These are phyloP conservation scores for Pristionchus japonicus DNA, from an alignment of 2,888 invertebrate genomes.

Conservation along the genomic window DNA sequence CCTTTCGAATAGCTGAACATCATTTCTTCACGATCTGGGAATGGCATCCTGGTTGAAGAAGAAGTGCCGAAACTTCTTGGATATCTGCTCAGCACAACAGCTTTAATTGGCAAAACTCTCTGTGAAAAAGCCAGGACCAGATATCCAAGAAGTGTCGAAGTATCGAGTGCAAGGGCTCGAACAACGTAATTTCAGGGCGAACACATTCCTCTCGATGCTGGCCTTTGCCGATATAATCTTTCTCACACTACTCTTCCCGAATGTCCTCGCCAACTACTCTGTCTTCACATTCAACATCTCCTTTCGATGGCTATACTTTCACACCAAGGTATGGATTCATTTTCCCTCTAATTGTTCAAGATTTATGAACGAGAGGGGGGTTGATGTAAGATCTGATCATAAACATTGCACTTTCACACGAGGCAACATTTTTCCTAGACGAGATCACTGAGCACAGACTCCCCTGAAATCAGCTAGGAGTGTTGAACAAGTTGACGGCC, in stretches of 20 bases:
- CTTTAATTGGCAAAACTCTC: no score
- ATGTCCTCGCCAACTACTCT: constrained; percentile 71
- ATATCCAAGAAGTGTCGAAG: no score
- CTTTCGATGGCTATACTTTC: constrained; percentile 68
- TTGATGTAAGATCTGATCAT: no score
- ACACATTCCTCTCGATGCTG: constrained; percentile 70
- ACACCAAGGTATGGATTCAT: constrained; percentile 53
- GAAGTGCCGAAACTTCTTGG: no score
- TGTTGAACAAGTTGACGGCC: no score
- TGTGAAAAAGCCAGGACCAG: no score
- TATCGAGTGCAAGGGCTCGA: no score
- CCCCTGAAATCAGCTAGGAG: background rate
- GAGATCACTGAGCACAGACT: background rate
- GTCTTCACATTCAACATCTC: constrained; percentile 69
- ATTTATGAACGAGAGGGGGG: background rate
- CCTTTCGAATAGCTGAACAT: background rate
- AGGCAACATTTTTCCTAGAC: background rate
- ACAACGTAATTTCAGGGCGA: constrained; percentile 65
- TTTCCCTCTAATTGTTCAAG: background rate
- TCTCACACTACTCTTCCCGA: constrained; percentile 69
- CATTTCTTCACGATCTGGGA: background rate
- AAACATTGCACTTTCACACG: background rate
- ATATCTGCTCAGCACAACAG: no score
- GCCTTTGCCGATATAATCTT: constrained; percentile 73
- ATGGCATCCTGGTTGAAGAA: no score